A percentile compares a stretch with the other conserved stretches of the same genome.
Conservation (phyloP, 1,140 invertebrate genomes). For the Protaetia brevitarsis region DNA sequence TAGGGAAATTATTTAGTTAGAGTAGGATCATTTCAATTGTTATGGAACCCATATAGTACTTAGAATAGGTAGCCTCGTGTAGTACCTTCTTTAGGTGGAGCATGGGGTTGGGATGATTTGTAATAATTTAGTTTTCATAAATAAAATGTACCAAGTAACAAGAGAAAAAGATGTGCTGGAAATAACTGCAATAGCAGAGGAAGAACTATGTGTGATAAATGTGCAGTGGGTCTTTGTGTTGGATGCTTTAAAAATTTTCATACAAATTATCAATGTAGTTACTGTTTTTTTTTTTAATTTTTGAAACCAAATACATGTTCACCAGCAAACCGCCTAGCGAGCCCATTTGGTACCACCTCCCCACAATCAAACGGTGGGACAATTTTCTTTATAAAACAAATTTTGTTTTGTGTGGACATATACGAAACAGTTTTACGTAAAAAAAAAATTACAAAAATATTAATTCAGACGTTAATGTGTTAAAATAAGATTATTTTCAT, state of each 20-base stretch:
- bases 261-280: not conserved
- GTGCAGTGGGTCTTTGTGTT: constrained; percentile 26
- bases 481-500: no score
- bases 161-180: not conserved
- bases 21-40: no score
- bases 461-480: no score
- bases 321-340: not conserved
- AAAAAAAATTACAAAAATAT: no score
- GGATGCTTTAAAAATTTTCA: constrained; percentile 9
- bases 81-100: no score
- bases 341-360: not conserved
- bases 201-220: constrained; percentile 26
- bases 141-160: not conserved
- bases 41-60: no score
- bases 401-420: no score
- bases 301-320: not conserved
- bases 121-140: not conserved
- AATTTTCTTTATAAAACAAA: no score
- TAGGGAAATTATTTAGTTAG: no score
- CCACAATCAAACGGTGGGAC: no score
- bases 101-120: not conserved
- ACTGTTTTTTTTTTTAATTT: not conserved
- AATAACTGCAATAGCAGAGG: constrained; percentile 1
- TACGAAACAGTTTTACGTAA: no score
- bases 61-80: no score